These are phyloP conservation scores for Petrocephalus schoutedeni DNA, from an alignment of 2,797 vertebrate genomes.

Conservation along the genomic window DNA sequence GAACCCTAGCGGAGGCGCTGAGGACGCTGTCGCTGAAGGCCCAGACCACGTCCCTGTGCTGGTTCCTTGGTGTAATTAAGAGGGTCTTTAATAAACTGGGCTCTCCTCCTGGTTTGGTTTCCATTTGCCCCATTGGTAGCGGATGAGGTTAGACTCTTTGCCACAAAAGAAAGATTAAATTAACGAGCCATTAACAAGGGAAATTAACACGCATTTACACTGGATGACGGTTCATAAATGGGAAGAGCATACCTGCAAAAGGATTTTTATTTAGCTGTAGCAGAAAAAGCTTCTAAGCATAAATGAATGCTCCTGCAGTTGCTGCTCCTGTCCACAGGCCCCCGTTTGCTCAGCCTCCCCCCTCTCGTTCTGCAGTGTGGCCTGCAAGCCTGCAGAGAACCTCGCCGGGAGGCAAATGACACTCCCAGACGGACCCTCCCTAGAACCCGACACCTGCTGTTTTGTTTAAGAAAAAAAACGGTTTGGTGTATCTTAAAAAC, in stretches of 20 bases:
- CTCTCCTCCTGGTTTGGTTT: conserved; percentile 22
- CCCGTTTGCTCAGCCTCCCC: neutral
- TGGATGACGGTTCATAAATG: neutral
- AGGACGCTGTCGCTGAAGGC: conserved; percentile 57
- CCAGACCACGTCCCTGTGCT: conserved; percentile 42
- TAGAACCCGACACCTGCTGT: neutral
- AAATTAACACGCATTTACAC: neutral
- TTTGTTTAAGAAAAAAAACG: conserved; percentile 11
- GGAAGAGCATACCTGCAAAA: neutral
- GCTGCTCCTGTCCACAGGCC: neutral
- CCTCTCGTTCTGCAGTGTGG: neutral
- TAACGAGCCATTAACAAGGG: neutral
- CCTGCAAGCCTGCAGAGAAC: neutral
- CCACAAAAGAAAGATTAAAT: conserved; percentile 38
- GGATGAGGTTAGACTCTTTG: conserved; percentile 47
- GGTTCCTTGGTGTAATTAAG: conserved; percentile 36
- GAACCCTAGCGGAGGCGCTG: conserved; percentile 50
- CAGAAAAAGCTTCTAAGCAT: neutral
- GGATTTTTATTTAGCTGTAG: neutral
- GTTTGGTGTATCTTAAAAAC: neutral
- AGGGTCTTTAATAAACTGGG: conserved; percentile 44
- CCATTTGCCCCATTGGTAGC: conserved; percentile 30
- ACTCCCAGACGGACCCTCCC: neutral
- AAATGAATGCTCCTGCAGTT: neutral
- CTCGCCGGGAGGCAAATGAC: neutral